phyloP scores from a whole-genome alignment of 2,888 invertebrate genomes.

The Eupithecia exiguata region DNA sequence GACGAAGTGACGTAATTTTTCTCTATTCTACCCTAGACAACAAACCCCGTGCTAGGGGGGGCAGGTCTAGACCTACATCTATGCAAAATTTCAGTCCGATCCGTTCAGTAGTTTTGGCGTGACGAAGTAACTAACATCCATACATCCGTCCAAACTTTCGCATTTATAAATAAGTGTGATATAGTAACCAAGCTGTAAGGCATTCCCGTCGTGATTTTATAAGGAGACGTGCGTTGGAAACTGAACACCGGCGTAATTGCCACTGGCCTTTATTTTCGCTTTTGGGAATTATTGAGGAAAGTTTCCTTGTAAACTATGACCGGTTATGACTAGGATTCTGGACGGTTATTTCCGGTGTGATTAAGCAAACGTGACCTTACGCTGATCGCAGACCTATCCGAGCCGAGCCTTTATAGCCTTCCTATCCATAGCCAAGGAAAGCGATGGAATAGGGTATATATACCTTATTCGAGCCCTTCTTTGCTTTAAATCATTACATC shows the following conservation, averaged over 20 bases:
- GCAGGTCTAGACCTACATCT: background rate
- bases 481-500: too few species aligned
- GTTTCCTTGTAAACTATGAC: slow-evolving; percentile 12
- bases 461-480: too few species aligned
- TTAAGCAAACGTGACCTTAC: background rate
- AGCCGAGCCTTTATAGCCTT: too few species aligned
- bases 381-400: background rate
- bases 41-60: too few species aligned
- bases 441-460: background rate
- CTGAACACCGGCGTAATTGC: slow-evolving; percentile 22
- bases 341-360: slow-evolving; percentile 6
- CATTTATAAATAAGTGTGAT: background rate
- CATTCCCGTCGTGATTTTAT: slow-evolving; percentile 23
- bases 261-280: slow-evolving; percentile 6
- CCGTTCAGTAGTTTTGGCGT: background rate
- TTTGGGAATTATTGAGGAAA: slow-evolving; percentile 22
- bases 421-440: background rate
- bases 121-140: background rate
- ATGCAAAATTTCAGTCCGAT: background rate
- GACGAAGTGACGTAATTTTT: too few species aligned
- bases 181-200: slow-evolving; percentile 10
- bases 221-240: slow-evolving; percentile 26
- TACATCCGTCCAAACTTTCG: background rate
- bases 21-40: too few species aligned
- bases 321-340: background rate